A percentile compares a stretch with the other conserved stretches of the same genome.
phyloP scores from a whole-genome alignment of 2,888 invertebrate genomes.

The Drosophila cyrtoloma region DNA sequence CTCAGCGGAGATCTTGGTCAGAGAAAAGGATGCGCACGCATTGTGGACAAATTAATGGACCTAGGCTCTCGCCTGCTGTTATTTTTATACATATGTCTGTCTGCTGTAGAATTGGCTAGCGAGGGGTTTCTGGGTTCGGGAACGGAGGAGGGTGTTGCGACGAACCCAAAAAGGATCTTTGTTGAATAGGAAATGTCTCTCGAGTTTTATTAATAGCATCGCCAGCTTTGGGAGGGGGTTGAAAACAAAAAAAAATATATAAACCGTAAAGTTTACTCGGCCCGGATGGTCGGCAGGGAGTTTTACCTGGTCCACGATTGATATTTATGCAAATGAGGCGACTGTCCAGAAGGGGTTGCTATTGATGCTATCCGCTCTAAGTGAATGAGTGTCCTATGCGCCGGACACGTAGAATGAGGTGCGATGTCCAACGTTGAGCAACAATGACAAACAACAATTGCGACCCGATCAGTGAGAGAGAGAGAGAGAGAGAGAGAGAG shows the following conservation, averaged over 20 bases:
- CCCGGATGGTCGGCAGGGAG: slow-evolving; percentile 6
- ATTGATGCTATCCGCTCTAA: slow-evolving; percentile 35
- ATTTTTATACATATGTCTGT: not conserved
- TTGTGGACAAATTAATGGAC: slow-evolving; percentile 73
- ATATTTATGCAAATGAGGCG: slow-evolving; percentile 55
- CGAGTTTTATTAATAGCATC: slow-evolving; percentile 59
- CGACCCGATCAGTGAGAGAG: slow-evolving; percentile 10
- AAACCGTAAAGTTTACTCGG: slow-evolving; percentile 6
- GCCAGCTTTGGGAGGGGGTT: slow-evolving; percentile 61
- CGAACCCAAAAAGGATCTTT: slow-evolving; percentile 50
- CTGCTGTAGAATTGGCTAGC: slow-evolving; percentile 40
- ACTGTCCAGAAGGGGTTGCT: slow-evolving; percentile 57
- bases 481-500: not conserved
- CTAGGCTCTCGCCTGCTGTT: slow-evolving; percentile 35
- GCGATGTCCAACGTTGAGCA: slow-evolving; percentile 84
- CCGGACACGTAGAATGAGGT: slow-evolving; percentile 79
- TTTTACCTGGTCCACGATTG: slow-evolving; percentile 35
- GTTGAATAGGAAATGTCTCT: slow-evolving; percentile 31
- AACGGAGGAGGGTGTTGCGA: slow-evolving; percentile 14
- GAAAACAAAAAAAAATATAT: slow-evolving; percentile 24
- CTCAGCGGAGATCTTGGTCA: slow-evolving; percentile 31
- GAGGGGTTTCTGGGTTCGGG: slow-evolving; percentile 5
- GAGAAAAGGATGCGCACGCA: slow-evolving; percentile 66
- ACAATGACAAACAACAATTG: slow-evolving; percentile 79
- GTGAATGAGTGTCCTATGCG: slow-evolving; percentile 38